These are phyloP conservation scores for Mercenaria mercenaria DNA, from an alignment of 1,140 invertebrate species.

Conservation along the genomic window DNA sequence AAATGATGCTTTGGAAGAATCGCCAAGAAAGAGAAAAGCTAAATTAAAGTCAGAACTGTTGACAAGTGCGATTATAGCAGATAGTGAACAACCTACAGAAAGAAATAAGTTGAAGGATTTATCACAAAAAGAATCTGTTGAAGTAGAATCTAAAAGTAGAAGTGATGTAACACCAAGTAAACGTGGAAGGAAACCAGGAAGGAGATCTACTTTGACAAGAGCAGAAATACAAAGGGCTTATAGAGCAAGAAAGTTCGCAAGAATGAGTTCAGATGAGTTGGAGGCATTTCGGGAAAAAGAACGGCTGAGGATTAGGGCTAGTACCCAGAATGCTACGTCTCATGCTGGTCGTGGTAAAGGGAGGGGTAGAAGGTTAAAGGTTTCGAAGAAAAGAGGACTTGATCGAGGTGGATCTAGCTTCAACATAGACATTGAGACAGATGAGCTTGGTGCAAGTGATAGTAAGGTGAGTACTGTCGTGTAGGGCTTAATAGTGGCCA, in stretches of 20 bases:
- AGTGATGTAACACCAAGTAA: neutral
- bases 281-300: neutral
- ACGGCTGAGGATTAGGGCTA: neutral
- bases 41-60: neutral
- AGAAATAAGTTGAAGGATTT: neutral
- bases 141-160: neutral
- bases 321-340: neutral
- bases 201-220: neutral
- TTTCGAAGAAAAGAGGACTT: neutral
- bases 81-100: neutral
- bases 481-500: too few species aligned
- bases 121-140: neutral
- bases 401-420: neutral
- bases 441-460: neutral
- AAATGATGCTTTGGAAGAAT: neutral
- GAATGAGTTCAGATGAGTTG: neutral
- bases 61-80: neutral
- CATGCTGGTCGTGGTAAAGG: neutral
- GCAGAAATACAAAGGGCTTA: slow-evolving; percentile 31
- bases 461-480: neutral
- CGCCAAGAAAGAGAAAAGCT: neutral
- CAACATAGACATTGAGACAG: neutral
- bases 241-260: neutral
- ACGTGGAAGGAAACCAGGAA: neutral
- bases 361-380: neutral